Evolutionary conservation across 2,113 vertebrate genomes (phyloP), one percentile per base, ranked within the genome.

Genomic region (Brachypodius melanocephalos): DNA sequence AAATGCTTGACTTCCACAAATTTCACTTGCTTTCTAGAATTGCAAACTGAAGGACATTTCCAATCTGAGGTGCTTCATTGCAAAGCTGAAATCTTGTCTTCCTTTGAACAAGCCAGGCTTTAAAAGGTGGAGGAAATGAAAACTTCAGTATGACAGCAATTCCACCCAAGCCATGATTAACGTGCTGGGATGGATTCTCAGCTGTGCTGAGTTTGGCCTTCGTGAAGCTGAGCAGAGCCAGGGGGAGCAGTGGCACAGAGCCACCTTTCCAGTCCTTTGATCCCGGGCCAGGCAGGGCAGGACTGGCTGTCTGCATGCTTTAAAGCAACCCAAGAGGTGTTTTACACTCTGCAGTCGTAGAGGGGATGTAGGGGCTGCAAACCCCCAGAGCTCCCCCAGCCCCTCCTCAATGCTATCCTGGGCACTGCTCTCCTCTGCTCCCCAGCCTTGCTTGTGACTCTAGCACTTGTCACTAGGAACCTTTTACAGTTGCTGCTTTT

Each of bases 161-260:
- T 95, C 84, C 80, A 81, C 89, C 62, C 93, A 32, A 68, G 87
- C 80, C 1, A 8, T 89, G 93, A 96, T 94, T 91, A 96, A 96
- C 38, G 68, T 61, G 75, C 88, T 89, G 94, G 93, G 88, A 31
- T 75, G 71, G 91, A 96, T 95, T 96, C 91, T 96, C 94, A 97
- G 96, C 95, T 97, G 96, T 96, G 94, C 96, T 59, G 83, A 85
- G 90, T 71, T 93, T 96, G 94, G 94, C 94, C 89, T 80, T 49
- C 0, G 1, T 67, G 88, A 43, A 40, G 92, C 95, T 77, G 90
- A 93, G 94, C 80, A 89, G 92, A 92, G 96, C 96, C 95, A 95
- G 88, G 59, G 74, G 5, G 68, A 81, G 77, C 4, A 8, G 91
- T 96, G 95, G 96, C 96, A 92, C 73, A 0, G 84, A 95, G 95